Evolutionary conservation across 2,797 vertebrate genomes (phyloP).

Genomic region (Gobio occitaniae): DNA sequence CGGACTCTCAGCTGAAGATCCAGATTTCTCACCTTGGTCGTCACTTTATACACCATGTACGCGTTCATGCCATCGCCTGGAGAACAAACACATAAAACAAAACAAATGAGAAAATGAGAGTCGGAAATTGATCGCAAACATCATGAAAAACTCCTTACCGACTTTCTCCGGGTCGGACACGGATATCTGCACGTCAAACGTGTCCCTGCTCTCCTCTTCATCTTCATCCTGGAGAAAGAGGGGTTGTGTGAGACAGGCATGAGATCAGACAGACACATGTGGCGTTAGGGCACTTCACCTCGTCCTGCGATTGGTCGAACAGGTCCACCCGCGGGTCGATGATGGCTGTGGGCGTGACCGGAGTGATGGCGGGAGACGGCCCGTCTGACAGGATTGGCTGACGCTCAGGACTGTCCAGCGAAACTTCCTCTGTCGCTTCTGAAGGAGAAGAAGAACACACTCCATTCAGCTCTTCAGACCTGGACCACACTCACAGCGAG

Average conservation of each 20-base stretch:
- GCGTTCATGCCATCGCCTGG: constrained; percentile 97
- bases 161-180: constrained; percentile 99
- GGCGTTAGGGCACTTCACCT: constrained; percentile 77
- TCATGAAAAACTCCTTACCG: constrained; percentile 74
- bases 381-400: constrained; percentile 91
- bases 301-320: constrained; percentile 90
- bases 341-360: constrained; percentile 88
- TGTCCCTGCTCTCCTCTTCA: constrained; percentile 88
- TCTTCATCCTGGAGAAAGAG: constrained; percentile 79
- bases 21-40: constrained; percentile 84
- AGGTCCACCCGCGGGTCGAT: constrained; percentile 86
- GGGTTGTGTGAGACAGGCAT: not conserved
- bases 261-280: rapidly evolving
- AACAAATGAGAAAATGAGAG: not conserved
- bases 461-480: no score
- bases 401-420: constrained; percentile 93
- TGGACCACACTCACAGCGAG: no score
- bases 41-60: constrained; percentile 97
- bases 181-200: constrained; percentile 90
- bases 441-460: not conserved
- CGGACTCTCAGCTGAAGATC: no score
- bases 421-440: constrained; percentile 98
- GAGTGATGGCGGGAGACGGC: constrained; percentile 91
- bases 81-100: constrained; percentile 11
- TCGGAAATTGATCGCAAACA: not conserved